phyloP scores from a whole-genome alignment of 2,113 vertebrate genomes.

The Marcusenius ussheri region DNA sequence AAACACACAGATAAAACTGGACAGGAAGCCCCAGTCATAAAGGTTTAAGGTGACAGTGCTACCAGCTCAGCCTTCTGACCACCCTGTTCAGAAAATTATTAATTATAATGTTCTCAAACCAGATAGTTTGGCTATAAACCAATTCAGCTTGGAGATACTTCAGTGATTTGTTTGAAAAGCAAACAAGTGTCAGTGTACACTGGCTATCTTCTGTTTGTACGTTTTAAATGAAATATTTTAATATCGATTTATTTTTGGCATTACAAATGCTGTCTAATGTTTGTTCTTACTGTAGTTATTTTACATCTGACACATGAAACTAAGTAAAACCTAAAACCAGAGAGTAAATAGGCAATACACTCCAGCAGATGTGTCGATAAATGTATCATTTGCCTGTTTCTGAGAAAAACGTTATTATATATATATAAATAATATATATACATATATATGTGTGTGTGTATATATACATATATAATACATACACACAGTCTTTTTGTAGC shows the following conservation, averaged over 20 bases:
- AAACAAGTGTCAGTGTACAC: conserved; percentile 1
- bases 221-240: conserved; percentile 13
- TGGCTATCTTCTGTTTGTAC: not conserved
- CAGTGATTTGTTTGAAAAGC: not conserved
- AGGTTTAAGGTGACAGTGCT: not conserved
- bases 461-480: not conserved
- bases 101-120: not conserved
- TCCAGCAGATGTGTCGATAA: not conserved
- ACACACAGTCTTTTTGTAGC: not conserved
- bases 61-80: not conserved
- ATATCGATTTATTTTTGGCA: conserved; percentile 13
- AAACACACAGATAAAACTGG: not conserved
- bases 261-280: not conserved
- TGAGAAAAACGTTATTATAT: not conserved
- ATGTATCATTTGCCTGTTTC: not conserved
- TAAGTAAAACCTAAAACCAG: too few species aligned
- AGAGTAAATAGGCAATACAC: not conserved
- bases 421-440: not conserved
- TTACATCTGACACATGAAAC: not conserved
- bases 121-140: not conserved
- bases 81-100: not conserved
- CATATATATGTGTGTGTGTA: too few species aligned
- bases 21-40: too few species aligned
- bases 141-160: not conserved
- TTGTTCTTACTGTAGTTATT: not conserved